A percentile compares a stretch with the other conserved stretches of the same genome.
phyloP scores from a whole-genome alignment of 2,797 vertebrate species.

The Luscinia luscinia region DNA sequence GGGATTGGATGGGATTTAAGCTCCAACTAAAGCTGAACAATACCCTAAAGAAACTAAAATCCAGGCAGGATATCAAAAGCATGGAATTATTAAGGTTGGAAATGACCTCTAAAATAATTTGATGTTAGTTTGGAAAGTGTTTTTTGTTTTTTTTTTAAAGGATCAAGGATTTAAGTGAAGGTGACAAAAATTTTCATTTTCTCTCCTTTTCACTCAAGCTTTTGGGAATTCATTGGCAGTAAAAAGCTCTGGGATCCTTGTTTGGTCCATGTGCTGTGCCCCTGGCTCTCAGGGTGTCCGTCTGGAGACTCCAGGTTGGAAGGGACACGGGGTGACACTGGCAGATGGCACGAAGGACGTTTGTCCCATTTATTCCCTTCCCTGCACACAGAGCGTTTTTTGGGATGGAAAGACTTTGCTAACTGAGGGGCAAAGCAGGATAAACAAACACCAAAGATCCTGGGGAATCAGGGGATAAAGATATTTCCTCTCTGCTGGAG shows the following conservation, averaged over 20 bases:
- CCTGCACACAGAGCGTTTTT: not conserved
- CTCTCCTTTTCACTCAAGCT: not conserved
- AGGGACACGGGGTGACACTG: not conserved
- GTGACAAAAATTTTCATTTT: not conserved
- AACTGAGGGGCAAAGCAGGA: not conserved
- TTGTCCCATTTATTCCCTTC: not conserved
- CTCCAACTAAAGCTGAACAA: too few relatives aligned
- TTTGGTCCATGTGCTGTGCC: not conserved
- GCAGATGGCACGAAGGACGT: conserved; percentile 21
- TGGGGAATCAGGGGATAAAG: not conserved
- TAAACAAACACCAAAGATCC: not conserved
- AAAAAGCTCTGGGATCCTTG: not conserved
- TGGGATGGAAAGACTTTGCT: not conserved
- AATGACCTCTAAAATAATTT: too few relatives aligned
- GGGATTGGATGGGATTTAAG: not conserved
- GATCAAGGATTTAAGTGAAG: not conserved
- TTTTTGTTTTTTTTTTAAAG: too few relatives aligned
- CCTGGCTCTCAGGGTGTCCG: not conserved
- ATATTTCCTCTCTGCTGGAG: not conserved
- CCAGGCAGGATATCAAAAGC: too few relatives aligned
- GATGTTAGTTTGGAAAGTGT: accelerated
- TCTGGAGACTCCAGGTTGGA: conserved; percentile 32
- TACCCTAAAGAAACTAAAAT: not conserved
- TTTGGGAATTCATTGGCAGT: not conserved
- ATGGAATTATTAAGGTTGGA: not conserved